Percentiles rank a stretch among this genome's conserved stretches.
Conservation (phyloP, 2,888 invertebrate species). For the Balanococcus diminutus region DNA sequence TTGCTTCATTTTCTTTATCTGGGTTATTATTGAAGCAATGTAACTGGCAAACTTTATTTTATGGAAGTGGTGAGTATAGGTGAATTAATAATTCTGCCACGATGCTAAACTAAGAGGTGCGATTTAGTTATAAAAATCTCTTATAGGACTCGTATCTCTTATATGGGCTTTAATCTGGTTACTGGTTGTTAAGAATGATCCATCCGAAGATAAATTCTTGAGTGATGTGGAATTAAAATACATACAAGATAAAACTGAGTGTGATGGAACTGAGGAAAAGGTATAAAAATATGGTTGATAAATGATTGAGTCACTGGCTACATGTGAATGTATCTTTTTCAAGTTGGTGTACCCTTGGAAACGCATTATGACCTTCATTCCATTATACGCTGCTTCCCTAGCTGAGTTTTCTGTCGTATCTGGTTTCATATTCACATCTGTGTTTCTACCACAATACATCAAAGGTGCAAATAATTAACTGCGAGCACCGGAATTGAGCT, state of each 20-base stretch:
- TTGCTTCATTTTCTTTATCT: background rate
- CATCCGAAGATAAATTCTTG: background rate
- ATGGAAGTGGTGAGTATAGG: background rate
- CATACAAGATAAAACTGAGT: background rate
- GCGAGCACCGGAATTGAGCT: too few relatives aligned
- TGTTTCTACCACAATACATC: background rate
- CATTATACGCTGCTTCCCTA: background rate
- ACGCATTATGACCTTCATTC: background rate
- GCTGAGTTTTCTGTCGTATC: background rate
- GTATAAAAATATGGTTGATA: background rate
- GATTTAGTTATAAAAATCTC: background rate
- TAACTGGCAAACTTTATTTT: background rate
- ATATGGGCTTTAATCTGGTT: background rate
- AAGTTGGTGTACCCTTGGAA: background rate
- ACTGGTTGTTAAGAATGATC: background rate
- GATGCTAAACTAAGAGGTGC: background rate
- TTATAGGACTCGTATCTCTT: background rate
- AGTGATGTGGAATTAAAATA: background rate
- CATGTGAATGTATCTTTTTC: background rate
- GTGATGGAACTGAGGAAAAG: background rate
- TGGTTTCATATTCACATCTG: background rate
- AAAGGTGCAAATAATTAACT: conserved; percentile 6
- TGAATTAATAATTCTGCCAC: background rate
- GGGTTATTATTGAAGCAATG: background rate
- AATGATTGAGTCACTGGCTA: background rate